Evolutionary conservation across 2,888 invertebrate genomes (phyloP).

Genomic region (Cybosia mesomella): DNA sequence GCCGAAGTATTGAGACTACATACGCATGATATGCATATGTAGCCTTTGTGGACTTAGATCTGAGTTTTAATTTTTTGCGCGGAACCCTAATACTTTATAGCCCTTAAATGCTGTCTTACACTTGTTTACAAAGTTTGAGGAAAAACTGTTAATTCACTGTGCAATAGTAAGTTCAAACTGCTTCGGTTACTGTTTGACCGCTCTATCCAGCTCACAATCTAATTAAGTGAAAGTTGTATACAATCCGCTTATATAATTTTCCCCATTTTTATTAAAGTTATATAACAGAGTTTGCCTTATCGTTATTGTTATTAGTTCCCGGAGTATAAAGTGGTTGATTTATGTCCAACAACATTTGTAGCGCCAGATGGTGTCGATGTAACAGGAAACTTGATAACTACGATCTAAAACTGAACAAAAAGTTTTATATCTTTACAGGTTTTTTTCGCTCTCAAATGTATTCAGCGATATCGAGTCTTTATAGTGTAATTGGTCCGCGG

Average conservation of each 20-base stretch:
- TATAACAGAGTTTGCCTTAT: slow-evolving; percentile 28
- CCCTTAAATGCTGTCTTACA: neutral
- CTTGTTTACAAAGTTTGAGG: neutral
- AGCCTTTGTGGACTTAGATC: too few relatives aligned
- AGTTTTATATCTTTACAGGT: too few relatives aligned
- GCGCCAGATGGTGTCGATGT: slow-evolving; percentile 16
- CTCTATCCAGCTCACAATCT: slow-evolving; percentile 13
- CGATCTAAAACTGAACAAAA: neutral
- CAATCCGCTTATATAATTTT: slow-evolving; percentile 30
- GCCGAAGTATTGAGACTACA: too few relatives aligned
- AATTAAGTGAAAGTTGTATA: slow-evolving; percentile 30
- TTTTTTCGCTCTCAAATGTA: too few relatives aligned
- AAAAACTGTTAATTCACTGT: slow-evolving; percentile 11
- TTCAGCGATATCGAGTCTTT: too few relatives aligned
- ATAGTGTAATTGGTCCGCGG: too few relatives aligned
- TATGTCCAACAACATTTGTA: slow-evolving; percentile 21
- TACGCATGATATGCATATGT: too few relatives aligned
- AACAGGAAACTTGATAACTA: neutral
- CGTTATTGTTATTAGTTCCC: slow-evolving; percentile 39
- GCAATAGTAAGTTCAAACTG: slow-evolving; percentile 13
- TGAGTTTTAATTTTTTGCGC: too few relatives aligned
- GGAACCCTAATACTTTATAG: too few relatives aligned
- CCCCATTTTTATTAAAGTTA: slow-evolving; percentile 26
- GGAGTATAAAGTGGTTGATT: slow-evolving; percentile 35
- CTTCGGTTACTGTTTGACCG: slow-evolving; percentile 18